Percentiles rank a stretch among this genome's conserved stretches.
Evolutionary conservation across 2,113 vertebrate species (phyloP).

Genomic region (Piaya cayana): DNA sequence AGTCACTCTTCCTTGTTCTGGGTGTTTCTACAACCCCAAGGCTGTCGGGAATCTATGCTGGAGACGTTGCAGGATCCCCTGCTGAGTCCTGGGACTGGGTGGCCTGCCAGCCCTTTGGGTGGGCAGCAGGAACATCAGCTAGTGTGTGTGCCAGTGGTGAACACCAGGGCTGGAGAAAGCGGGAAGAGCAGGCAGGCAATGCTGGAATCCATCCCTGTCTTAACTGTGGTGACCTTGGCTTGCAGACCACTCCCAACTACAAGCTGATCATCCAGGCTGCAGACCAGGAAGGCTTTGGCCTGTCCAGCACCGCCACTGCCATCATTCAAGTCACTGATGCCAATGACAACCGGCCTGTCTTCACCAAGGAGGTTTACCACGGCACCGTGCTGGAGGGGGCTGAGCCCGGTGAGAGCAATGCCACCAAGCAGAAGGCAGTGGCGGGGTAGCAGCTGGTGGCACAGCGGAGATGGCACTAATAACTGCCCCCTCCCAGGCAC

Average conservation of each 20-base stretch:
- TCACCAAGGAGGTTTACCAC: background rate
- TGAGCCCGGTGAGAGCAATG: background rate
- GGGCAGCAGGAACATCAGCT: fast-evolving
- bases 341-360: slow-evolving; percentile 81
- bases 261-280: slow-evolving; percentile 79
- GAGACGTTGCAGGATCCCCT: background rate
- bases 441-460: no score
- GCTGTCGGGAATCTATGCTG: background rate
- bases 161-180: background rate
- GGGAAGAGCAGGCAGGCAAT: background rate
- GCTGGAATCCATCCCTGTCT: background rate
- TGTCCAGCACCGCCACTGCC: slow-evolving; percentile 57
- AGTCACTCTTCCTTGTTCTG: background rate
- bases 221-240: background rate
- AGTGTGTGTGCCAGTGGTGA: background rate
- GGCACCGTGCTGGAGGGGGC: background rate
- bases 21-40: background rate
- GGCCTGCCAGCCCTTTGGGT: background rate
- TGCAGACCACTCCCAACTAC: slow-evolving; percentile 80
- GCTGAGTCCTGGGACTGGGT: background rate
- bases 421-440: background rate
- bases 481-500: slow-evolving; percentile 45
- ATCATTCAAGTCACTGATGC: slow-evolving; percentile 80
- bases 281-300: slow-evolving; percentile 75
- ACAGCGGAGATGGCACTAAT: background rate